A percentile compares a stretch with the other conserved stretches of the same genome.
Evolutionary conservation across 2,888 invertebrate species (phyloP).

Genomic region (Entomobrya proxima): DNA sequence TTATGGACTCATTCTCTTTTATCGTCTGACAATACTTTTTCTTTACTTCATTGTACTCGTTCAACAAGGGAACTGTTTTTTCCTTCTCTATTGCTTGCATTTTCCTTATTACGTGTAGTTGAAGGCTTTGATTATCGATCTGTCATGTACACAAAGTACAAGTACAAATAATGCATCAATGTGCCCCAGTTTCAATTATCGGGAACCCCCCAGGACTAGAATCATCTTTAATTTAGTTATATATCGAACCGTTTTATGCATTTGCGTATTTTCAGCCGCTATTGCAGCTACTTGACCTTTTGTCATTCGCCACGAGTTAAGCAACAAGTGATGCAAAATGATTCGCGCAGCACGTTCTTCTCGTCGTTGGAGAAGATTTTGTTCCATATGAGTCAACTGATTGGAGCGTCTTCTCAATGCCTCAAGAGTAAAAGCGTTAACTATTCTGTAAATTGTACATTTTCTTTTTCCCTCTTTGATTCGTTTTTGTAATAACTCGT

Average conservation of each 20-base stretch:
- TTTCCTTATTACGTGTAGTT: slow-evolving; percentile 69
- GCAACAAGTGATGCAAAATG: slow-evolving; percentile 64
- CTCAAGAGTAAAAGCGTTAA: slow-evolving; percentile 37
- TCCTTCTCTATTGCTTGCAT: slow-evolving; percentile 70
- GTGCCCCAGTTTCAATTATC: too few species aligned
- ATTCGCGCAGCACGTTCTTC: slow-evolving; percentile 62
- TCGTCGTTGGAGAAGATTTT: not conserved
- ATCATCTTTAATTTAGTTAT: too few species aligned
- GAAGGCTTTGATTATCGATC: slow-evolving; percentile 72
- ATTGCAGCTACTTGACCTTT: slow-evolving; percentile 48
- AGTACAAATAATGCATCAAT: not conserved
- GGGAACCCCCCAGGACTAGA: too few species aligned
- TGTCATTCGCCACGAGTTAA: slow-evolving; percentile 51
- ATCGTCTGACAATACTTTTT: slow-evolving; percentile 46
- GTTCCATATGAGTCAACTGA: slow-evolving; percentile 10
- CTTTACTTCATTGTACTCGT: slow-evolving; percentile 56
- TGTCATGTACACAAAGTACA: not conserved
- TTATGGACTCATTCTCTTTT: slow-evolving; percentile 47
- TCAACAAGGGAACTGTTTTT: slow-evolving; percentile 39
- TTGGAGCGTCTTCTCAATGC: slow-evolving; percentile 24
- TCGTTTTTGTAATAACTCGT: slow-evolving; percentile 21
- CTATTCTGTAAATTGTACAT: slow-evolving; percentile 13
- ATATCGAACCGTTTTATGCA: slow-evolving; percentile 62
- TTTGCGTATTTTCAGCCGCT: slow-evolving; percentile 43
- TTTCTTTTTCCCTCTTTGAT: slow-evolving; percentile 19